Base-by-base conservation (phyloP, 2,888 invertebrate genomes). In the Beris chalybata region DNA sequence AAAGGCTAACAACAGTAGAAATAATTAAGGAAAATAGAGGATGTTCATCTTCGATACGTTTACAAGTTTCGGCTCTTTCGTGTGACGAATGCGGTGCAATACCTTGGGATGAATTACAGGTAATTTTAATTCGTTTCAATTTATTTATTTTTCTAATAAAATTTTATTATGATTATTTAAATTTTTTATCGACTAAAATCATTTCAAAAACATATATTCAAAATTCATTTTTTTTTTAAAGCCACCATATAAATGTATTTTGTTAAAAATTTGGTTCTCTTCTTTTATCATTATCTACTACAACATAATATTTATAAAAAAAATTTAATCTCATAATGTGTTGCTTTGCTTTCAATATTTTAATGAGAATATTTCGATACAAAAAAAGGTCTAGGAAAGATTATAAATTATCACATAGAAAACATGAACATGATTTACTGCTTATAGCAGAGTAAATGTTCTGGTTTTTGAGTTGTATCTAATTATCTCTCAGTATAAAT, bases 91-190 rank as follows among this genome's bases (percentile, higher is more conserved):
- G 93, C 75, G 86, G 89, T 48, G 89, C 92, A 50, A 93, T 96
- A 76, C 92, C 92, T 0, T 95, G 94, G 91, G 95, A 95, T 76
- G 95, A 95, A 81, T 91, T 97, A 83, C 95, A 96, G 89, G 93
- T 93, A 81, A 81, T 76, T 72, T 69, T 56, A 67, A 47, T 47
- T 44, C 15, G n/a, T 15, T 56, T 67, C 45, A 64, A 52, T 45
- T 57, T 13, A 47, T 44, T 13, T 43, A 56, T 56, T 56, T 56
- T 12, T 12, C 6, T 32, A 9, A 32, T 12, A 15, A 53, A 52
- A 29, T 38, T 38, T 22, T 48, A 48, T 53, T 54, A 53, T 50
- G 45, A 59, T 7, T 57, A 15, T n/a, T 32, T 45, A 2, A 58
- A 45, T 45, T 58, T 31, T 13, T 29, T 61, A 31, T 30, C 13